Evolutionary conservation across 2,888 invertebrate genomes (phyloP), one percentile per base, ranked within the genome.

Genomic region (Tetropium fuscum): DNA sequence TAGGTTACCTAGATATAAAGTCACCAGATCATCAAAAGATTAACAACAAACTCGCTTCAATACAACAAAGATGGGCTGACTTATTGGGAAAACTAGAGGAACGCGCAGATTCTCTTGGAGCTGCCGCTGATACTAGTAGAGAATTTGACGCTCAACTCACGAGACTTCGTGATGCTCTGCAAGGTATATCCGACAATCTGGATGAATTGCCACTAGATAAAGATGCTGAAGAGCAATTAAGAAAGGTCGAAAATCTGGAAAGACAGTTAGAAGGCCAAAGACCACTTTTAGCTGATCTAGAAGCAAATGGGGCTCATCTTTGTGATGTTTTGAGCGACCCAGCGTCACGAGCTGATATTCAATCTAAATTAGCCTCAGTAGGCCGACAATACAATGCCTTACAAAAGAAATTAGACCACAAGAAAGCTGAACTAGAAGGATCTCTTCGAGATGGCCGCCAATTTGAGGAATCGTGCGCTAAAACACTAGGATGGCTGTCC

Each of bases 131-230:
- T 73, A 94, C 96, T 5, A 94, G 95, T 47, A 89, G 94, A 57
- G 95, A 97, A 81, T 97, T 97, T 80, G 95, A 96, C 82, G 93
- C 94, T 0, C 93, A 92, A 1, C 85, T 96, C 2, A 88, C 92
- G 56, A 87, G 94, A 1, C 84, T 98, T 3, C 87, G 92, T 11
- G 94, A 94, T 78, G 94, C 95, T n/a, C 81, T 97, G 43, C 93
- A 94, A 77, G 89, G 88, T 59, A 94, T 97, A 70, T 90, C 91
- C 20, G 96, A 97, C 73, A 91, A 92, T 70, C 83, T 97, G 58
- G 97, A 97, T 71, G 90, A 92, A 48, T 82, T 96, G 13, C 88
- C 92, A 7, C 81, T 88, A 58, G 91, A 94, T 77, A 89, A 91
- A 71, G 94, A 95, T 77, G 91, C 94, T 0, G 93, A 93, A 66